Conservation (phyloP, 1,140 invertebrate genomes). For the Gonioctena quinquepunctata region DNA sequence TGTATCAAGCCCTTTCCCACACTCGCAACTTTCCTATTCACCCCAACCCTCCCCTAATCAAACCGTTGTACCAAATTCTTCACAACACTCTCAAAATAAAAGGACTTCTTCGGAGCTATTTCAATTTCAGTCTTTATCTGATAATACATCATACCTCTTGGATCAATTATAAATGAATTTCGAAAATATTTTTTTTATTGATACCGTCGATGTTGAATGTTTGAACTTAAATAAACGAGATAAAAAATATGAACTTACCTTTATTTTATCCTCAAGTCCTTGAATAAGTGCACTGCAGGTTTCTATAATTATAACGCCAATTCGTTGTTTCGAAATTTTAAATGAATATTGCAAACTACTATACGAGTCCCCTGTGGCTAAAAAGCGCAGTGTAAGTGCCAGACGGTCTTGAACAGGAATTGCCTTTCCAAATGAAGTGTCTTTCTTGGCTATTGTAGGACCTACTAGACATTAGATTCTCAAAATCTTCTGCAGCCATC, state of each 20-base stretch:
- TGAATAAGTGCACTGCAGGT: constrained; percentile 33
- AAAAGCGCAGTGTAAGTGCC: constrained; percentile 42
- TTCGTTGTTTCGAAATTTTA: constrained; percentile 43
- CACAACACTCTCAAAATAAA: no score
- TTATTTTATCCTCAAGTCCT: constrained; percentile 22
- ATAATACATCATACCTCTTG: no score
- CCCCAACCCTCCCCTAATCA: no score
- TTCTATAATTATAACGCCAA: constrained; percentile 44
- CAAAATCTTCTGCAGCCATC: constrained; percentile 11
- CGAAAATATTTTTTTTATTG: no score
- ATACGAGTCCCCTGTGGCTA: constrained; percentile 45
- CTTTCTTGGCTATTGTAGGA: constrained; percentile 6
- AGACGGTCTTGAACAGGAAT: constrained; percentile 27
- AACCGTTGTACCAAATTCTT: no score
- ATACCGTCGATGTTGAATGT: no score
- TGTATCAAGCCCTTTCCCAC: no score
- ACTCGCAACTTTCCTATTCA: no score
- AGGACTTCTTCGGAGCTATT: no score
- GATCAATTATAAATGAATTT: no score
- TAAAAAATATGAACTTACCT: constrained; percentile 29
- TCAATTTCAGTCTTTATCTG: no score
- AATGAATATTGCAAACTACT: constrained; percentile 38
- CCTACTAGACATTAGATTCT: constrained; percentile 10
- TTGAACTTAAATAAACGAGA: no score
- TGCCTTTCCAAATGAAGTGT: constrained; percentile 4